Evolutionary conservation across 2,888 invertebrate species (phyloP).

Genomic region (Eristalis pertinax): DNA sequence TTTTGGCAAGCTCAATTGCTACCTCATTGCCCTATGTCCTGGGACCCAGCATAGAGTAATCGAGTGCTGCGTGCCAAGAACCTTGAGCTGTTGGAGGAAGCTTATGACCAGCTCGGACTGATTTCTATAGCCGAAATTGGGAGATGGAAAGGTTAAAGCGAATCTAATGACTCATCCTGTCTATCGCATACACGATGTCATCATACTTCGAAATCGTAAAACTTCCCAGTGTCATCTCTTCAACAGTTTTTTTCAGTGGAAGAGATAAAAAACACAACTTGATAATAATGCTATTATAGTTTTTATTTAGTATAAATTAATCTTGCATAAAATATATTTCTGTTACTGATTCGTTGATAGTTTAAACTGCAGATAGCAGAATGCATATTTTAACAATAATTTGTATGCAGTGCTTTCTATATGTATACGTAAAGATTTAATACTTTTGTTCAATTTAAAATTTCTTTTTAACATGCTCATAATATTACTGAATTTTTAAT

Average conservation of each 20-base stretch:
- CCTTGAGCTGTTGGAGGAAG: too few species aligned
- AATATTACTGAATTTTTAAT: conserved; percentile 31
- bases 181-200: too few species aligned
- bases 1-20: too few species aligned
- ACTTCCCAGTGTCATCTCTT: too few species aligned
- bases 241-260: background rate
- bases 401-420: conserved; percentile 52
- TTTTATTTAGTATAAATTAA: conserved; percentile 63
- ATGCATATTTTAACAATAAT: conserved; percentile 46
- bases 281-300: conserved; percentile 37
- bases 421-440: conserved; percentile 49
- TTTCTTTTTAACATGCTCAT: conserved; percentile 54
- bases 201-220: too few species aligned
- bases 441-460: conserved; percentile 47
- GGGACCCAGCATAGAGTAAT: too few species aligned
- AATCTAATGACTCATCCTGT: too few species aligned
- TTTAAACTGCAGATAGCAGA: conserved; percentile 43
- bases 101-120: too few species aligned
- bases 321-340: conserved; percentile 59
- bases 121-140: too few species aligned
- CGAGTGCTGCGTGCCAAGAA: too few species aligned
- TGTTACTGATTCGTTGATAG: conserved; percentile 53
- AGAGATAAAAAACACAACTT: background rate
- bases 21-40: too few species aligned
- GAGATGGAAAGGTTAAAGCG: too few species aligned